Evolutionary conservation across 2,888 invertebrate species (phyloP), one percentile per base, ranked within the genome.

Genomic region (Chrysotoxum bicinctum): DNA sequence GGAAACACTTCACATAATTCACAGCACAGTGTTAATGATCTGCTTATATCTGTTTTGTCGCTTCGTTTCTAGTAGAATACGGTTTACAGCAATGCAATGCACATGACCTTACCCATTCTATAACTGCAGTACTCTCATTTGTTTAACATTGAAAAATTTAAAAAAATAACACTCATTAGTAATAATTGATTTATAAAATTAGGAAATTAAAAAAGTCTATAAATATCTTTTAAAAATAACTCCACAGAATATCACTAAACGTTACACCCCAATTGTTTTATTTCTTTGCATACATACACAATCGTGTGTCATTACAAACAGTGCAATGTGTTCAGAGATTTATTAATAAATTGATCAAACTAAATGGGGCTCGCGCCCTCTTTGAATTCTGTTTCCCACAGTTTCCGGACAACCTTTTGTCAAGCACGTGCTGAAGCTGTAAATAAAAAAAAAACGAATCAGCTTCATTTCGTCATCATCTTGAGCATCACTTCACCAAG

Each of bases 351-450:
- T 43, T 40, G 43, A 68, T 35, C 58, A 30, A 8, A 54, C 19
- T 64, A 9, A 35, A 54, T 60, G 21, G 26, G 54, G n/a, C 35
- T 12, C 26, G 54, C 68, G 48, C 32, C 72, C 72, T 45, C 56
- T 56, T 85, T 76, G 68, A 52, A 72, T 73, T 72, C 40, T 56
- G 37, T 79, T 74, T 84, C 66, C 66, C 43, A 64, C 73, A 50
- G 56, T 64, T 74, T 78, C 72, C 69, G 68, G 40, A 64, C 54
- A 52, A 54, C 23, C 60, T 45, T n/a, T 1, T 16, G 26, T 19
- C 23, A 37, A 75, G 45, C 76, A 77, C 80, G 80, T 69, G 83
- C 56, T 64, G 30, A 26, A 50, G 52, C 21, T 23, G 23, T 14
- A 16, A 43, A 62, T 26, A 60, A 60, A 12, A 40, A 32, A 32